phyloP scores from a whole-genome alignment of 1,140 invertebrate species.

The Steinernema khuongi region DNA sequence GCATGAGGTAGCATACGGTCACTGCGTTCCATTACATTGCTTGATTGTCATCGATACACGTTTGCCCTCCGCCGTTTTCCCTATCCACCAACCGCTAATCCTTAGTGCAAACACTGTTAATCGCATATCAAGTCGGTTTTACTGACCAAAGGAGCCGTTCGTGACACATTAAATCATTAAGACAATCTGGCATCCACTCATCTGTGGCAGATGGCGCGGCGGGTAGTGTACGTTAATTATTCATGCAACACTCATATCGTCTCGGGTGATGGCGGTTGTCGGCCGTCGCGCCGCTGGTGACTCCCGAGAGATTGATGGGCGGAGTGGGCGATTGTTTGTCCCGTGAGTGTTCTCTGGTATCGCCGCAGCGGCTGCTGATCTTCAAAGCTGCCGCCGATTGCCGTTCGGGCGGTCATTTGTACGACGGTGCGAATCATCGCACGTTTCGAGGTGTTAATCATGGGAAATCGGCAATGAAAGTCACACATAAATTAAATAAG shows the following conservation, averaged over 20 bases:
- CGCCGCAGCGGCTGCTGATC: neutral
- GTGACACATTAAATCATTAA: slow-evolving; percentile 10
- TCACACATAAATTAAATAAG: no score
- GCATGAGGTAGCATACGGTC: no score
- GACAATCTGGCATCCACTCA: neutral
- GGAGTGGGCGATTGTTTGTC: neutral
- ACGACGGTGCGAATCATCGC: neutral
- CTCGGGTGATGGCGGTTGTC: neutral
- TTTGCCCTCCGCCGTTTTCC: no score
- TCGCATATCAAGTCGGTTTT: no score
- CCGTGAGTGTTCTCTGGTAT: neutral
- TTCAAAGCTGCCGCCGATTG: neutral
- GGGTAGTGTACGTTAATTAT: slow-evolving; percentile 5
- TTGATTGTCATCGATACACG: no score
- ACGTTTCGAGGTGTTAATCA: neutral
- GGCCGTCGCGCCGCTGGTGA: neutral
- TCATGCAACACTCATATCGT: slow-evolving; percentile 13
- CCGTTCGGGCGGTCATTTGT: neutral
- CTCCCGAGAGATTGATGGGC: slow-evolving; percentile 1
- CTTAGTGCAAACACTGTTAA: no score
- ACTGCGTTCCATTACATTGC: no score
- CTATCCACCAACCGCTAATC: no score
- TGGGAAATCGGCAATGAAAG: no score
- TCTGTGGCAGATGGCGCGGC: neutral
- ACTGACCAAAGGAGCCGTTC: no score